phyloP scores from a whole-genome alignment of 2,797 vertebrate genomes.

The Enteromius argenteus region DNA sequence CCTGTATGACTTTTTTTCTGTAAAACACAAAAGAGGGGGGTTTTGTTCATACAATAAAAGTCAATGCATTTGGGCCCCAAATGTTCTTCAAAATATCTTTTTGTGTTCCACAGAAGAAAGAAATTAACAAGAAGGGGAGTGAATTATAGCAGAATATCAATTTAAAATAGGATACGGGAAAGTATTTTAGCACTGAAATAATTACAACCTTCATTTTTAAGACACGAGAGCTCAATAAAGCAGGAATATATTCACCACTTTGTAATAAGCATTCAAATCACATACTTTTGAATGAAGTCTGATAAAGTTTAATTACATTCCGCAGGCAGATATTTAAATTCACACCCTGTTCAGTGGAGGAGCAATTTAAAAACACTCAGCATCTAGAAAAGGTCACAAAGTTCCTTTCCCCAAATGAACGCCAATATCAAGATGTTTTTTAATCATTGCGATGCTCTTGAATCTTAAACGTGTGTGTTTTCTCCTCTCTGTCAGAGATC shows the following conservation, averaged over 20 bases:
- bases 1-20: neutral
- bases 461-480: neutral
- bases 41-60: neutral
- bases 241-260: neutral
- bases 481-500: conserved; percentile 79
- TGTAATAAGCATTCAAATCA: conserved; percentile 26
- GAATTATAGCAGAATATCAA: neutral
- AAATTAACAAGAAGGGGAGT: neutral
- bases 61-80: neutral
- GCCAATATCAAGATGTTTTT: neutral
- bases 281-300: conserved; percentile 28
- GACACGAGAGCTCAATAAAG: neutral
- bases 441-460: neutral
- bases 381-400: conserved; percentile 25
- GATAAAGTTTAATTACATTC: conserved; percentile 35
- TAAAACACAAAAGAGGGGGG: neutral
- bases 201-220: conserved; percentile 4
- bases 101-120: neutral
- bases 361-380: conserved; percentile 18
- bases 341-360: neutral
- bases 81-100: neutral
- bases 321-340: conserved; percentile 16
- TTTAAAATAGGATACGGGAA: neutral
- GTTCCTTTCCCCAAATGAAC: neutral
- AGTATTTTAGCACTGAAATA: neutral